Evolutionary conservation across 2,888 invertebrate species (phyloP), one percentile per base, ranked within the genome.

Genomic region (Drosophila percnosoma): DNA sequence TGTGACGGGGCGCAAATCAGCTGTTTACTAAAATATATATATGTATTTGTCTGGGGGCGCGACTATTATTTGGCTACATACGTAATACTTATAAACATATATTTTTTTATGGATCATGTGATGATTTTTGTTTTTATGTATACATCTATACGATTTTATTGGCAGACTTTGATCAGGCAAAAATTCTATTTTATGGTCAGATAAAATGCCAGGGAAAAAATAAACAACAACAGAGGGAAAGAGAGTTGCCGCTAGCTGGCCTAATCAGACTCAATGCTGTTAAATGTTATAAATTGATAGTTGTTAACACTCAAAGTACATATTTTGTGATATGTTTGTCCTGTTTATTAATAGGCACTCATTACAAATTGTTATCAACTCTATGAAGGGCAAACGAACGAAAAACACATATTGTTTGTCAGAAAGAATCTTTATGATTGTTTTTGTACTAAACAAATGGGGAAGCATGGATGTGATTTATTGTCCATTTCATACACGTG

Each of bases 61-160:
- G 84, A 63, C 85, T 24, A 45, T 40, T 53, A 42, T 42, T 15
- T 31, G 31, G 18, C 40, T 21, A 54, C 27, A 65, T 24, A 40
- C 13, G 24, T 53, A 59, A 29, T 60, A 7, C 52, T 27, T 34
- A 52, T 61, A 59, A 51, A 33, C 18, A 62, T 52, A 29, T 45
- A 38, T 53, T 48, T 69, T 69, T 6, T 33, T 74, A 45, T 66
- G 61, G 73, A 85, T 85, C 88, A 85, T 87, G 88, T 87, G 85
- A 85, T 85, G 69, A 40, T 65, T 64, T 49, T 58, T 49, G 57
- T 53, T 61, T 58, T 48, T 54, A 51, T 52, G 4, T 62, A 49
- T 52, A 24, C 24, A 24, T 8, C 24, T 15, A 54, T 66, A 71
- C 73, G 65, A 49, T 69, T 68, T 71, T 69, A 71, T 61, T 55